Evolutionary conservation across 2,113 vertebrate genomes (phyloP).

Genomic region (Hyperopisus bebe): DNA sequence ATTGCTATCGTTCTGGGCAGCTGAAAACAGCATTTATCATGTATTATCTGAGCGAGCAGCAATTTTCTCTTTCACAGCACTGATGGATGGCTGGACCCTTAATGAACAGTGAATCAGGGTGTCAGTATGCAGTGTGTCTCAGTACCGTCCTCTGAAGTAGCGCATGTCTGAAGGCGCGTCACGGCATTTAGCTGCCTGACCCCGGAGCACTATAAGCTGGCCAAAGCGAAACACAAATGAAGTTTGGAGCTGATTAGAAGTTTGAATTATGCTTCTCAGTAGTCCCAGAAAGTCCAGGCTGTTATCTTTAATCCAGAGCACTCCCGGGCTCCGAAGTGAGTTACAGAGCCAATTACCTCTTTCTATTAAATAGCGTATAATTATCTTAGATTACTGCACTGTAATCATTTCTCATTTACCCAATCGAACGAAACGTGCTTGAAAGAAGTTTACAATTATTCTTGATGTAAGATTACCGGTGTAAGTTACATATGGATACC

Average conservation of each 20-base stretch:
- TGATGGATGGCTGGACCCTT: background rate
- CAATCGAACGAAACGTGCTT: background rate
- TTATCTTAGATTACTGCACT: background rate
- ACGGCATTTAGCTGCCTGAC: background rate
- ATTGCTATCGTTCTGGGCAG: background rate
- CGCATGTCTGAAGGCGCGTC: background rate
- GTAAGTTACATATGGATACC: background rate
- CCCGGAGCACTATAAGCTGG: background rate
- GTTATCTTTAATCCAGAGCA: background rate
- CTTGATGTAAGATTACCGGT: background rate
- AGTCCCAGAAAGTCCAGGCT: background rate
- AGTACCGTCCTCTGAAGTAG: background rate
- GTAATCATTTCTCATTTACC: background rate
- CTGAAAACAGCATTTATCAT: slow-evolving; percentile 9
- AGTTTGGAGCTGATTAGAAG: background rate
- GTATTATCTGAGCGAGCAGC: background rate
- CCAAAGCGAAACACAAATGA: background rate
- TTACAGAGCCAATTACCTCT: background rate
- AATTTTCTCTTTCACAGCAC: background rate
- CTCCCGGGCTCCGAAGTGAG: background rate
- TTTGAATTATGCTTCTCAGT: background rate
- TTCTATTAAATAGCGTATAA: background rate
- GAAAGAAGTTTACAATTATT: background rate
- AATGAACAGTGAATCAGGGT: background rate
- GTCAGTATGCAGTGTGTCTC: background rate